Base-by-base conservation (phyloP, 2,113 vertebrate genomes). In the Dicentrarchus labrax region DNA sequence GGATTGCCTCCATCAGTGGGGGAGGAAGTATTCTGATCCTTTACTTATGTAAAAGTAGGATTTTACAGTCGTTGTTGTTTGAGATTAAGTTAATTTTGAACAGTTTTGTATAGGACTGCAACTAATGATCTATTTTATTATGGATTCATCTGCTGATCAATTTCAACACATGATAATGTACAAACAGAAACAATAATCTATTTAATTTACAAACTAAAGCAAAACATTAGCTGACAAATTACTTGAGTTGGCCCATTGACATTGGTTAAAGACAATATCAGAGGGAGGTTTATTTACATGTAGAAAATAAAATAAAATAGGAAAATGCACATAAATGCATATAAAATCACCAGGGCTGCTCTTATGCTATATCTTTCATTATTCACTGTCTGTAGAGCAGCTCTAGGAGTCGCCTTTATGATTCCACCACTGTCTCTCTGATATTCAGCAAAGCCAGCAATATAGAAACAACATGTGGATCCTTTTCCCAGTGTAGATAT, bases 271-370 rank as follows among this genome's bases (percentile, higher is more conserved):
- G 9, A 41, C 41, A 17, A 30, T 17, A 41, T 48, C 24, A 4
- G 1, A 21, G 17, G 22, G 36, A 81, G 57, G 36, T 73, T 65
- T 12, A 59, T 81, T 64, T 77, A 43, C 24, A 65, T 36, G 8
- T 19, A 24, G 12, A 5, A 15, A 21, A 61, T 15, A 61, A 56
- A 62, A 24, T 1, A 16, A 2, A 21, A 71, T 0, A 43, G 5
- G 0, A 68, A 48, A 59, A n/a, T 41, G 30, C 17, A 5, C 0
- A 10, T 0, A 60, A 48, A 56, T 61, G 61, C 38, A 48, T 66
- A 24, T 51, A 41, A 24, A 69, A 47, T 53, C 65, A 53, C 21
- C 0, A 22, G 0, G 5, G 47, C 62, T 8, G 0, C 72, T 69
- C 54, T 54, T 39, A 53, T 69, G 21, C 15, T 8, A 22, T 6